Base-by-base conservation (phyloP, 2,113 vertebrate genomes). In the Pygoscelis adeliae region DNA sequence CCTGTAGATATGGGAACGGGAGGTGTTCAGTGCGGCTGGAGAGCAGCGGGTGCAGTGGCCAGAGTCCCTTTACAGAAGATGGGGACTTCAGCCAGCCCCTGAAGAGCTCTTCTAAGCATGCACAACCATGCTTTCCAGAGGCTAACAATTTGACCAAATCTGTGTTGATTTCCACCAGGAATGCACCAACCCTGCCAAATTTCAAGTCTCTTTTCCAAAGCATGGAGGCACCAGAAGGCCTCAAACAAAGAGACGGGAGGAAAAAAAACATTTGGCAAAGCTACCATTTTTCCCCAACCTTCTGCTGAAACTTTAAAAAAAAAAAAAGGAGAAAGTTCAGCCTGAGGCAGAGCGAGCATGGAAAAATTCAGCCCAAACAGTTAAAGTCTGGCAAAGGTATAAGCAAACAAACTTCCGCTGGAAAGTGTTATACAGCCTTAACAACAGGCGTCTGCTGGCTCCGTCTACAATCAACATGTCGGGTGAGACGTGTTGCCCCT, bases 311-410 rank as follows among this genome's bases (percentile, higher is more conserved):
- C 56, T 18, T 44, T 34, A 30, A 42, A 49, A 40, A 53, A 30
- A 29, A 38, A 46, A 21, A 22, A 47, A 27, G 3, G 14, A 83
- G 55, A 83, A 94, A 88, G 83, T 95, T 89, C 82, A 83, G 71
- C 88, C 79, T 50, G 63, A 74, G 18, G 76, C 71, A 92, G 59
- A 89, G 50, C 1, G 18, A 90, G 55, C 40, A 58, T 5, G 71
- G 85, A 94, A 92, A 73, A 93, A 79, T 46, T 86, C 78, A 95
- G 70, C 49, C 78, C 66, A 65, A 91, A 83, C 67, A 77, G 72
- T 78, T 97, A 34, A 90, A 88, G 63, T 38, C 55, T 95, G 88
- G 76, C 69, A 95, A 87, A 97, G 67, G 79, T 89, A 83, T n/a
- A 47, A 81, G 83, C 74, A 81, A 78, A 85, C 53, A 70, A 78